phyloP scores from a whole-genome alignment of 2,797 vertebrate genomes.

The Podarcis siculus region DNA sequence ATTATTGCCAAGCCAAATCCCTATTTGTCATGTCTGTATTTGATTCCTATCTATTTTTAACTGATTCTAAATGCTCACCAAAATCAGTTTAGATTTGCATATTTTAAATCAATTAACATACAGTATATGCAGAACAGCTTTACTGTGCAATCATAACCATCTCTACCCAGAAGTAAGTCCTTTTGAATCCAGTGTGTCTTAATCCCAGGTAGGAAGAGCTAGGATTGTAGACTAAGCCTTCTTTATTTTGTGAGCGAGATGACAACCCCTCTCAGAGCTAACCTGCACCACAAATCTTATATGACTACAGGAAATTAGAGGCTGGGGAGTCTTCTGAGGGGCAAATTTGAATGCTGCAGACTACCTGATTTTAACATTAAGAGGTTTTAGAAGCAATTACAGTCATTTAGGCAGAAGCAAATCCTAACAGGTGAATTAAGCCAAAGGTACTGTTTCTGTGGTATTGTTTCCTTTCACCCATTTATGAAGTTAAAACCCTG shows the following conservation, averaged over 20 bases:
- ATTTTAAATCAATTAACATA: background rate
- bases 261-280: background rate
- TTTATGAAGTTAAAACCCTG: background rate
- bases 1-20: background rate
- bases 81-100: background rate
- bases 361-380: slow-evolving; percentile 4
- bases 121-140: background rate
- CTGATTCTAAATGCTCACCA: background rate
- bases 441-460: background rate
- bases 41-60: background rate
- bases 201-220: no score
- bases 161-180: no score
- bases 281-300: slow-evolving; percentile 25
- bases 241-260: background rate
- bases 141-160: no score
- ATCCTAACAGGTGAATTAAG: background rate
- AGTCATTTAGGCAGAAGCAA: slow-evolving; percentile 26
- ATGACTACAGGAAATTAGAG: slow-evolving; percentile 9
- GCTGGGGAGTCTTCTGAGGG: background rate
- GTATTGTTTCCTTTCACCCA: background rate
- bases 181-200: no score
- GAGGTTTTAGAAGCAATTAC: background rate
- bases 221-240: no score
- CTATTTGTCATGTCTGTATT: background rate
- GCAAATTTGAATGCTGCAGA: background rate